Conservation (phyloP, 2,888 invertebrate species). For the Scelioninae gen. 2 region DNA sequence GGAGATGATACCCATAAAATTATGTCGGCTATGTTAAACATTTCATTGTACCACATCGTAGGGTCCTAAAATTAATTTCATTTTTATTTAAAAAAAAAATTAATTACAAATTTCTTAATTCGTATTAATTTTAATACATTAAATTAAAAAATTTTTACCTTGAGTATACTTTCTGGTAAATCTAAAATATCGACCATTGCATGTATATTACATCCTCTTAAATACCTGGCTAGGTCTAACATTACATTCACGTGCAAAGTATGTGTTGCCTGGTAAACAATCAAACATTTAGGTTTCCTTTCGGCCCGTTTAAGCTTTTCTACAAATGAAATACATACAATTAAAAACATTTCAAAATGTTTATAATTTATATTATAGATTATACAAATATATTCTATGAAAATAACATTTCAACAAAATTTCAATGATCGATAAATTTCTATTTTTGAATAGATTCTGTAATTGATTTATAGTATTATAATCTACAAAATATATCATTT, state of each 20-base stretch:
- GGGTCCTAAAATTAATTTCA: conserved; percentile 66
- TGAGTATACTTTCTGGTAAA: conserved; percentile 66
- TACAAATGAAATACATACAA: conserved; percentile 29
- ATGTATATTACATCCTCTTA: conserved; percentile 70
- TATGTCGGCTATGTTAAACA: conserved; percentile 69
- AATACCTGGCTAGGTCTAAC: conserved; percentile 69
- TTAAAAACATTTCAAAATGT: too few species aligned
- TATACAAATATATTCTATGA: too few species aligned
- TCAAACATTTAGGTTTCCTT: conserved; percentile 69
- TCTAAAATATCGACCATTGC: conserved; percentile 72
- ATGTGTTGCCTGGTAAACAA: conserved; percentile 71
- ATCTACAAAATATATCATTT: too few species aligned
- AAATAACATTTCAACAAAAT: too few species aligned
- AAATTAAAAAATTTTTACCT: conserved; percentile 61
- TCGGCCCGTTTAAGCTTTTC: conserved; percentile 61
- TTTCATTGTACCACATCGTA: conserved; percentile 70
- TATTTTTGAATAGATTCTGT: too few species aligned
- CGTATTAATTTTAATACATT: too few species aligned
- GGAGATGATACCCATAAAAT: conserved; percentile 72
- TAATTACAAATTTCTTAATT: too few species aligned
- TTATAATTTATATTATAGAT: too few species aligned
- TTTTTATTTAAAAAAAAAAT: too few species aligned
- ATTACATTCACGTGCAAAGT: conserved; percentile 70
- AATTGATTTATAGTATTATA: too few species aligned
- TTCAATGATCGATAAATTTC: too few species aligned